Base-by-base conservation (phyloP, 2,888 invertebrate genomes). In the Ptilodon capucinus region DNA sequence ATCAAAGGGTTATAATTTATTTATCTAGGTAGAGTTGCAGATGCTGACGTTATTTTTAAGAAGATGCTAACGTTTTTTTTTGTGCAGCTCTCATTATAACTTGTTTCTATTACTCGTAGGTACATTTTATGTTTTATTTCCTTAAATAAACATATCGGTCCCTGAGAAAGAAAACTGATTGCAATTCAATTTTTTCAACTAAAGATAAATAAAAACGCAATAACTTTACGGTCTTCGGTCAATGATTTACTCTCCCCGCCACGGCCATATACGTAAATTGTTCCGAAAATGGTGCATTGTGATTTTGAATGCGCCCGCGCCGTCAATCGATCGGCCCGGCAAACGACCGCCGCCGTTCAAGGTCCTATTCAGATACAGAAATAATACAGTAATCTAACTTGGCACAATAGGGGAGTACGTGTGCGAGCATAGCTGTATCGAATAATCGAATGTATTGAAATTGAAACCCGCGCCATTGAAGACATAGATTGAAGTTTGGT, bases 261-360 rank as follows among this genome's bases (percentile, higher is more conserved):
- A 43, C 44, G 42, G 17, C 48, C 54, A 63, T 59, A 51, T 35
- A 57, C 42, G 60, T 64, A 57, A 57, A 60, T 54, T 54, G 55
- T 49, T 51, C 43, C 56, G 47, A 60, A 71, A 71, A 66, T 55
- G 57, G 55, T 57, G 60, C 63, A 74, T 71, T 73, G 70, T 71
- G 48, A 54, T 60, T 54, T 54, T 60, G 60, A 60, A 69, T 70
- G 64, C 57, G 60, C 60, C 64, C 56, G 67, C 61, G 40, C 40
- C 39, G 16, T 8, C 44, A 30, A 41, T 40, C 48, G 40, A 54
- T 57, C 58, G 56, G 36, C 25, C 23, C 42, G 38, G 43, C 41
- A 32, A 54, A 49, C 51, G 49, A 46, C 42, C 45, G 46, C 39
- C 28, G 17, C 53, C 52, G 60, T 66, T 57, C 63, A 68, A 62